phyloP scores from a whole-genome alignment of 1,140 invertebrate species.

The Alviniconcha marisindica region DNA sequence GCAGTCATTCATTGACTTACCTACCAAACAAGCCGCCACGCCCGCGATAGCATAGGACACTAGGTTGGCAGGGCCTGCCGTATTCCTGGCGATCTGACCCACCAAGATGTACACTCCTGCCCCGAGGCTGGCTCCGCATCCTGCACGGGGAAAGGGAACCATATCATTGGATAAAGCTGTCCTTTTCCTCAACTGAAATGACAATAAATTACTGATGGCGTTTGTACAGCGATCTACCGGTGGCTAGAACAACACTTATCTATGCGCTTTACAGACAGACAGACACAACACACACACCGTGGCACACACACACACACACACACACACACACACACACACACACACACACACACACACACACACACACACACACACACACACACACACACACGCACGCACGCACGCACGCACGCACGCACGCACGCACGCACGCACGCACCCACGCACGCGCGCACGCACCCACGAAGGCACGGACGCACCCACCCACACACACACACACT shows the following conservation, averaged over 20 bases:
- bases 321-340: conserved; percentile 4
- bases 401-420: conserved; percentile 6
- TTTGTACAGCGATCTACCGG: too few relatives aligned
- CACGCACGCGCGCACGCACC: conserved; percentile 2
- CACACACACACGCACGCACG: conserved; percentile 13
- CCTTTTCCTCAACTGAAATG: too few relatives aligned
- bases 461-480: neutral
- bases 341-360: conserved; percentile 10
- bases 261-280: too few relatives aligned
- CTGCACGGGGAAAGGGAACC: conserved; percentile 46
- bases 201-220: too few relatives aligned
- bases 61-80: conserved; percentile 90
- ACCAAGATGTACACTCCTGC: conserved; percentile 94
- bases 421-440: conserved; percentile 4
- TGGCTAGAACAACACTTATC: too few relatives aligned
- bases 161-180: too few relatives aligned
- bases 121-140: conserved; percentile 92
- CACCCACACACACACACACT: conserved; percentile 1
- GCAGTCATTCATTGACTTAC: too few relatives aligned
- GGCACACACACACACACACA: neutral
- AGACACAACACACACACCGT: too few relatives aligned
- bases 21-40: conserved; percentile 91
- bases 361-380: conserved; percentile 1
- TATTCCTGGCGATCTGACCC: conserved; percentile 90
- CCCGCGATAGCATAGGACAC: conserved; percentile 93